Evolutionary conservation across 2,888 invertebrate species (phyloP), one percentile per base, ranked within the genome.

Genomic region (Nephrotoma guestfalica): DNA sequence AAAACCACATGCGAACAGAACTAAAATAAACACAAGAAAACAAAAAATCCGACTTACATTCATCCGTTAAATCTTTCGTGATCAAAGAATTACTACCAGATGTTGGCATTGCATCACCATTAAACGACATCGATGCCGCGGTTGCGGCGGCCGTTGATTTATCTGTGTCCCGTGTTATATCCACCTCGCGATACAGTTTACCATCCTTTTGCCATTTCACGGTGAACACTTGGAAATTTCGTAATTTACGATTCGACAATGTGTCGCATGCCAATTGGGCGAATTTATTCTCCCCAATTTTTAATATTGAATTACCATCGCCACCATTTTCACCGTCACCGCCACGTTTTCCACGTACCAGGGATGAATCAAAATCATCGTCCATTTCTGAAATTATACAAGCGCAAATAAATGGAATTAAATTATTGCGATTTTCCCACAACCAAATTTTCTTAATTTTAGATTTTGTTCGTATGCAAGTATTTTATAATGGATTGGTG

Each of bases 121-220:
- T 86, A 6, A 71, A 30, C 9, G 71, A 71, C 9, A 4, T 7
- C 7, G 18, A 47, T 57, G 30, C 15, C 0, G 42, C 84, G 6
- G 41, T 71, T 41, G 42, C 41, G 41, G 30, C 5, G n/a, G 42
- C 84, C n/a, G 41, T 71, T 84, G 42, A 84, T 84, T 41, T 41
- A 84, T 84, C 15, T 2, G 47, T n/a, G 1, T 86, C 47, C 40
- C 40, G 40, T 40, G 3, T 86, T 41, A 85, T 41, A n/a, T 90
- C 90, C 3, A 89, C 88, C 88, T 90, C 90, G 0, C 92, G 90
- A 86, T 93, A 89, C 0, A 92, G 90, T 89, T 94, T 93, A 9
- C 94, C 94, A 89, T 95, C 95, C 89, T 94, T 95, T 86, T 93
- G 91, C 96, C 96, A 97, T 86, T 93, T 93, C 3, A 89, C 89